Base-by-base conservation (phyloP, 2,888 invertebrate species). In the Timema podura region DNA sequence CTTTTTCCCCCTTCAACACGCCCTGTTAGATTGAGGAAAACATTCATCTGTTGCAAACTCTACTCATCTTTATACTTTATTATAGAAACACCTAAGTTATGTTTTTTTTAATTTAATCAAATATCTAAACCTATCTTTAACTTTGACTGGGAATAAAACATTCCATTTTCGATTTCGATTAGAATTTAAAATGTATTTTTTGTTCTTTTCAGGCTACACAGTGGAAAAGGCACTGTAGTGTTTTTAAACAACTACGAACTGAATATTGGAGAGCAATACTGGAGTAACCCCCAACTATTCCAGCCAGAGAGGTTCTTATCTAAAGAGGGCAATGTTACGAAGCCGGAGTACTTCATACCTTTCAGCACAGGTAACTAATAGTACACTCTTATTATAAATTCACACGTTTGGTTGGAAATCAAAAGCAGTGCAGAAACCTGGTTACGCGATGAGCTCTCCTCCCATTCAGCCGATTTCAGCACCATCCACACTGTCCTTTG, bases 171-270 rank as follows among this genome's bases (percentile, higher is more conserved):
- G 30, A 30, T 30, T 2, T 30, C 30, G 30, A 30, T 30, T 30
- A 30, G 30, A 30, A 1, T 30, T 30, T 30, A 2, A 30, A 30
- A 1, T 11, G 11, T 68, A 13, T 46, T 13, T 59, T 70, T 67
- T 70, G 47, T 69, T 16, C 9, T 61, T 69, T 68, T 10, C 75
- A 82, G 93, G 91, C 0, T 91, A 86, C 76, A 84, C 86, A 0
- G 86, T 95, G 0, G 86, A 88, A 90, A 90, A 77, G 93, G 91
- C 0, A 92, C 93, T 0, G 85, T 93, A 68, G 87, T 95, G 0
- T 91, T 95, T 77, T 88, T 95, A 45, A 95, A 95, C 78, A 95
- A 93, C 78, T 92, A 91, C 79, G 88, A 90, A 74, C 79, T 95
- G 16, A 95, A 95, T 78, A 87, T 87, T 48, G 91, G 90, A 16